These are phyloP conservation scores for Poecilia latipinna DNA, from an alignment of 2,113 vertebrate species.

Conservation along the genomic window DNA sequence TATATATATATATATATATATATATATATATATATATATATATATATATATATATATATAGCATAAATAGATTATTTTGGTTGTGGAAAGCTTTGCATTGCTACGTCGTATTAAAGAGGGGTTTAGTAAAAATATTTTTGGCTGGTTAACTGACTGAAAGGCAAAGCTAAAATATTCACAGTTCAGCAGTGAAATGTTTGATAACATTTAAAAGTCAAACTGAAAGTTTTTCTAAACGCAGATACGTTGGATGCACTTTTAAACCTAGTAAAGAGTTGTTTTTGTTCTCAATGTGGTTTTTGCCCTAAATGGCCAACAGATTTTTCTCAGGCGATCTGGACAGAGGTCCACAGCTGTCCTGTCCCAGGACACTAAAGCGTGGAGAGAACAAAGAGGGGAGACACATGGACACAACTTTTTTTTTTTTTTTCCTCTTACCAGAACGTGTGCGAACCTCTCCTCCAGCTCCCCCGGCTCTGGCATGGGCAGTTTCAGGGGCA, in stretches of 20 bases:
- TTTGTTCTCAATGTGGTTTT: not conserved
- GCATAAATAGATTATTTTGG: too few relatives aligned
- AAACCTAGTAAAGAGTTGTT: not conserved
- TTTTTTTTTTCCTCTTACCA: slow-evolving; percentile 82
- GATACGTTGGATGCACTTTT: not conserved
- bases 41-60: too few relatives aligned
- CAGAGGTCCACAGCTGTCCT: slow-evolving; percentile 66
- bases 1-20: too few relatives aligned
- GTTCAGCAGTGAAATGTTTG: too few relatives aligned
- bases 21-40: too few relatives aligned
- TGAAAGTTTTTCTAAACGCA: not conserved
- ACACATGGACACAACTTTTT: slow-evolving; percentile 22
- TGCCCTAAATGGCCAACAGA: not conserved
- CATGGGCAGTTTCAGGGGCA: slow-evolving; percentile 94
- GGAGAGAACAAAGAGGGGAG: slow-evolving; percentile 54
- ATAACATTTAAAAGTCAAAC: too few relatives aligned
- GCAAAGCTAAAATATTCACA: too few relatives aligned
- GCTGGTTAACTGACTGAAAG: too few relatives aligned
- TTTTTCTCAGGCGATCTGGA: slow-evolving; percentile 38
- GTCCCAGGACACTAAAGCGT: slow-evolving; percentile 50
- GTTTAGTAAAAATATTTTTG: too few relatives aligned
- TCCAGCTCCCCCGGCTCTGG: slow-evolving; percentile 93
- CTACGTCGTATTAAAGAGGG: too few relatives aligned
- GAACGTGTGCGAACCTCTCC: slow-evolving; percentile 90
- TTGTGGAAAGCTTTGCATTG: too few relatives aligned